Conservation (phyloP, 1,140 invertebrate species). For the Grapholita molesta region DNA sequence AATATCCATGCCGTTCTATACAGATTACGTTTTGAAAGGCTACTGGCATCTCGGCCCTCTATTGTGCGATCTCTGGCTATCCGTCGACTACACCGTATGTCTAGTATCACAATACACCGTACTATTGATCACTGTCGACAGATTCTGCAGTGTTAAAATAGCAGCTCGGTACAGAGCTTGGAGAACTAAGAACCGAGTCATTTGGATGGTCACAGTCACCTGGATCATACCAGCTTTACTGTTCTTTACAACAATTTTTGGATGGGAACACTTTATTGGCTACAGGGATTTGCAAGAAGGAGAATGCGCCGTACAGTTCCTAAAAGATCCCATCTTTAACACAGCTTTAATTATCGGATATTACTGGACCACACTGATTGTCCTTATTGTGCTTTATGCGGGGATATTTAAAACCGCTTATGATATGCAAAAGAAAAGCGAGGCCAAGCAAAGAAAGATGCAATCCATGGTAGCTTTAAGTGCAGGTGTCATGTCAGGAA, state of each 20-base stretch:
- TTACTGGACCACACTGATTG: slow-evolving; percentile 97
- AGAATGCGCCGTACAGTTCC: slow-evolving; percentile 98
- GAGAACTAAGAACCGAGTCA: slow-evolving; percentile 95
- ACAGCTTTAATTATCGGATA: slow-evolving; percentile 98
- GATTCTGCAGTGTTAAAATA: slow-evolving; percentile 99
- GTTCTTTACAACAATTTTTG: slow-evolving; percentile 99
- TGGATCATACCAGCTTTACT: slow-evolving; percentile 98
- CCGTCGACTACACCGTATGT: slow-evolving; percentile 99
- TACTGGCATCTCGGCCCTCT: slow-evolving; percentile 98
- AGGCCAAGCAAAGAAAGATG: slow-evolving; percentile 96
- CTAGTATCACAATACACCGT: slow-evolving; percentile 99
- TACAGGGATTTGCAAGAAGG: slow-evolving; percentile 91
- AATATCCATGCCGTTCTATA: slow-evolving; percentile 97
- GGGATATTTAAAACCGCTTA: slow-evolving; percentile 99
- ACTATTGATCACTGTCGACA: slow-evolving; percentile 98
- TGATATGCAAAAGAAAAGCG: slow-evolving; percentile 98
- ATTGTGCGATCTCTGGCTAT: slow-evolving; percentile 98
- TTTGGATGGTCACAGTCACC: slow-evolving; percentile 96
- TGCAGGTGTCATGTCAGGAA: slow-evolving; percentile 91
- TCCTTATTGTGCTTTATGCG: slow-evolving; percentile 96
- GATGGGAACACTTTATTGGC: slow-evolving; percentile 99
- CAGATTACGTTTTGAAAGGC: slow-evolving; percentile 96
- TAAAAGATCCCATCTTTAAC: slow-evolving; percentile 98
- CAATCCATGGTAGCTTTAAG: slow-evolving; percentile 94
- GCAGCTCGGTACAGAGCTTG: slow-evolving; percentile 98